Evolutionary conservation across 2,797 vertebrate species (phyloP).

Genomic region (Poeciliopsis presidionis): DNA sequence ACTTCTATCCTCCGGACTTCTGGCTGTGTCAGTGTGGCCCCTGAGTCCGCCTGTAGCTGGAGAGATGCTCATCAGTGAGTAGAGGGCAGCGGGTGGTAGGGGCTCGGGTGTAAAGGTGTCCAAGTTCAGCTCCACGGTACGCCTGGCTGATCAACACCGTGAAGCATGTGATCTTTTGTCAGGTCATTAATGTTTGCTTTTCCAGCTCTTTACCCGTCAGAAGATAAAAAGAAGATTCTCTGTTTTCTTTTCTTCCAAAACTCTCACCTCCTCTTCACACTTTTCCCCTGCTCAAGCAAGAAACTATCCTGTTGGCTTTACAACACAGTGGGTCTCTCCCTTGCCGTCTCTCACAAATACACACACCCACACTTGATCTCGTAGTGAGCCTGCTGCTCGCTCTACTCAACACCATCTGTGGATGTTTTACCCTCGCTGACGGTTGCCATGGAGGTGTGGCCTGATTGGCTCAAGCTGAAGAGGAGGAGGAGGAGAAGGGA

Average conservation of each 20-base stretch:
- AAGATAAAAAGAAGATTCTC: conserved; percentile 32
- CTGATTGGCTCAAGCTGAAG: conserved; percentile 69
- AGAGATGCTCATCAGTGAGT: conserved; percentile 65
- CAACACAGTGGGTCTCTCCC: conserved; percentile 45
- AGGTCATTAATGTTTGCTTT: conserved; percentile 78
- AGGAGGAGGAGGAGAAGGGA: conserved; percentile 58
- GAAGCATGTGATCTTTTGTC: conserved; percentile 59
- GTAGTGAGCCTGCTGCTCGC: conserved; percentile 73
- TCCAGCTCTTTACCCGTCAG: conserved; percentile 60
- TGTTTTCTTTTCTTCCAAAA: conserved; percentile 31
- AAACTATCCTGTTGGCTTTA: conserved; percentile 34
- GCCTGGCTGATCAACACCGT: conserved; percentile 50
- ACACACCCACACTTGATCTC: conserved; percentile 71
- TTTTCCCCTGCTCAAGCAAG: conserved; percentile 47
- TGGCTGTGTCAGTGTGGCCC: conserved; percentile 66
- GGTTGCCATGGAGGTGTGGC: conserved; percentile 86
- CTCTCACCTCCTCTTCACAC: conserved; percentile 48
- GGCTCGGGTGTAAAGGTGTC: conserved; percentile 24
- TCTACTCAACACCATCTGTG: conserved; percentile 83
- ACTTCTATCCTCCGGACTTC: conserved; percentile 65
- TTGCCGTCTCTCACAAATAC: conserved; percentile 52
- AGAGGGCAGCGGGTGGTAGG: conserved; percentile 24
- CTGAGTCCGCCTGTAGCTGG: conserved; percentile 36
- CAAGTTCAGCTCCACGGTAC: conserved; percentile 35
- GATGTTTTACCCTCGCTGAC: conserved; percentile 84